A percentile compares a stretch with the other conserved stretches of the same genome.
phyloP scores from a whole-genome alignment of 1,140 invertebrate genomes.

The Potamilus streckersoni region DNA sequence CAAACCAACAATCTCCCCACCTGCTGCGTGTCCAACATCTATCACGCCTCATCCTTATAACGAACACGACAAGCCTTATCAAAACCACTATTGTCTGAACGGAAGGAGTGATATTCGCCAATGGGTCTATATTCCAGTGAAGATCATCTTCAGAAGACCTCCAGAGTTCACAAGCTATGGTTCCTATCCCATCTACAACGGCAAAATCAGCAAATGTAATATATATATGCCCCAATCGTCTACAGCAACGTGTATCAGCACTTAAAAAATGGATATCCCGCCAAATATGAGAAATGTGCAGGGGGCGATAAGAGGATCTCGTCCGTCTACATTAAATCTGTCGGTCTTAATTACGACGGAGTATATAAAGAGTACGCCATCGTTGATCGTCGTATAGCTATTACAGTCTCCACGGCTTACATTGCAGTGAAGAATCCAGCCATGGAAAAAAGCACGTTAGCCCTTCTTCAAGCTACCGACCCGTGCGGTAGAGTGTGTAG shows the following conservation, averaged over 20 bases:
- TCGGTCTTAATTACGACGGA: too few relatives aligned
- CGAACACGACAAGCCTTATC: slow-evolving; percentile 16
- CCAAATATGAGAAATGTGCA: too few relatives aligned
- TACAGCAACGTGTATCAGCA: slow-evolving; percentile 8
- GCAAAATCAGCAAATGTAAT: slow-evolving; percentile 32
- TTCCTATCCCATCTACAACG: slow-evolving; percentile 51
- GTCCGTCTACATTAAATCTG: too few relatives aligned
- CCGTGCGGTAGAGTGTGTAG: too few relatives aligned
- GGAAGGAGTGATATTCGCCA: slow-evolving; percentile 45
- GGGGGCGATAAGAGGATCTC: too few relatives aligned
- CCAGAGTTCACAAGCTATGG: slow-evolving; percentile 41
- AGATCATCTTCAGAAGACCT: slow-evolving; percentile 47
- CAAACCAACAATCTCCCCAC: too few relatives aligned
- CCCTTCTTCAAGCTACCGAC: too few relatives aligned
- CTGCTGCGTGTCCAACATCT: neutral
- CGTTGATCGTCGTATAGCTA: too few relatives aligned
- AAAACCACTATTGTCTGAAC: slow-evolving; percentile 17
- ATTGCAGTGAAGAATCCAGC: neutral
- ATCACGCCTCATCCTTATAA: neutral
- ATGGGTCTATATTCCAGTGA: slow-evolving; percentile 57
- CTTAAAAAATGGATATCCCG: too few relatives aligned
- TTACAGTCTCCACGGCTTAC: too few relatives aligned
- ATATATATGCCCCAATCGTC: slow-evolving; percentile 46
- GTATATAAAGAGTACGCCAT: too few relatives aligned
- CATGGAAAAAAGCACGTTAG: too few relatives aligned